Percentiles rank a stretch among this genome's conserved stretches.
phyloP scores from a whole-genome alignment of 2,888 invertebrate species.

The Carterocephalus palaemon region DNA sequence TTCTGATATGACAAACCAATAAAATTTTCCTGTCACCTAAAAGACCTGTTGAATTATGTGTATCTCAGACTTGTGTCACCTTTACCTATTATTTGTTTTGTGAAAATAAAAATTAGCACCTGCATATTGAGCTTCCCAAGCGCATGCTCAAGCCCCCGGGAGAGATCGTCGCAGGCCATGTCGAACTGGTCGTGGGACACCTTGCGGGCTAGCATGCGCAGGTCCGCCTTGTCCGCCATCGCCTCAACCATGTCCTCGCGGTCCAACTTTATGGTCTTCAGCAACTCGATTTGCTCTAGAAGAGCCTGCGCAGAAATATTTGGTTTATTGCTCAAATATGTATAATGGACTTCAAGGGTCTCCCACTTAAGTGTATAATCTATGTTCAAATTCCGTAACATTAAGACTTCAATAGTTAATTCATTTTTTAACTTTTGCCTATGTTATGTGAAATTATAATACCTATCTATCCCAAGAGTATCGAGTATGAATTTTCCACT shows the following conservation, averaged over 20 bases:
- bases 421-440: no score
- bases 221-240: slow-evolving; percentile 86
- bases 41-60: no score
- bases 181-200: slow-evolving; percentile 86
- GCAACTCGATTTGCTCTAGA: slow-evolving; percentile 81
- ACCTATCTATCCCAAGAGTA: no score
- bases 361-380: no score
- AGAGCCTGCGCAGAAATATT: slow-evolving; percentile 78
- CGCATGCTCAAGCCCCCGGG: slow-evolving; percentile 81
- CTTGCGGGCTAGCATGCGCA: slow-evolving; percentile 82
- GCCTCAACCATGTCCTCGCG: slow-evolving; percentile 85
- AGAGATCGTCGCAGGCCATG: slow-evolving; percentile 82
- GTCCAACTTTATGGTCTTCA: slow-evolving; percentile 84
- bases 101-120: slow-evolving; percentile 43
- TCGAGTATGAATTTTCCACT: no score
- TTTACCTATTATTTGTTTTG: not conserved
- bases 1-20: no score
- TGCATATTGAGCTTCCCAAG: slow-evolving; percentile 80
- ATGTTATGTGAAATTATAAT: no score
- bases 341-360: no score
- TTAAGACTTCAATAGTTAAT: no score
- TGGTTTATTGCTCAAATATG: not conserved
- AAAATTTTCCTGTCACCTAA: no score
- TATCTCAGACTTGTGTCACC: no score
- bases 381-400: no score